Percentiles rank a stretch among this genome's conserved stretches.
Evolutionary conservation across 2,113 vertebrate genomes (phyloP).

Genomic region (Tychaedon coryphoeus): DNA sequence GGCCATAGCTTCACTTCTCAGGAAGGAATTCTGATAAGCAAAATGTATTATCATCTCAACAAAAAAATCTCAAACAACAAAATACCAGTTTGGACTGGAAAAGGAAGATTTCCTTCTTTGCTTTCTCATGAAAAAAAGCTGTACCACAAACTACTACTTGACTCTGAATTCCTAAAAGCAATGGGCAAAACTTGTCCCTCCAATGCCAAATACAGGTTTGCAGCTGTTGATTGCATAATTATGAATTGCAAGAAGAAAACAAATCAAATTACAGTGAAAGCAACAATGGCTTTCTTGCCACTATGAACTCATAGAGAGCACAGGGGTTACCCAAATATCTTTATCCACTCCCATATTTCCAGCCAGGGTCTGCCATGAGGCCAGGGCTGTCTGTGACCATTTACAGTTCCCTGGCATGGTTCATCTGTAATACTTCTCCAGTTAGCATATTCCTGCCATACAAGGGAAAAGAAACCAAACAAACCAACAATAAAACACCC

Average conservation of each 20-base stretch:
- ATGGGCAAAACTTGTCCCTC: neutral
- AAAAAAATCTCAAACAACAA: neutral
- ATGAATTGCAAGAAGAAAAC: neutral
- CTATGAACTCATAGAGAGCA: neutral
- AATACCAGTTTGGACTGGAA: neutral
- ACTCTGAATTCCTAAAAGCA: neutral
- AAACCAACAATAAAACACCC: neutral
- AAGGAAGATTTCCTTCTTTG: neutral
- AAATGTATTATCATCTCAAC: neutral
- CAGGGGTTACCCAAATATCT: neutral
- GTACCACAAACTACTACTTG: neutral
- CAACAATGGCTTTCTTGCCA: neutral
- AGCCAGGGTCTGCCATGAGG: neutral
- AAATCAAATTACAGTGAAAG: neutral
- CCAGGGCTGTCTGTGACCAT: neutral
- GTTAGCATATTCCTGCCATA: neutral
- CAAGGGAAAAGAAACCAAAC: neutral
- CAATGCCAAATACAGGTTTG: neutral
- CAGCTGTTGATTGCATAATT: neutral
- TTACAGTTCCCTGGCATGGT: neutral
- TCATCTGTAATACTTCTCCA: neutral
- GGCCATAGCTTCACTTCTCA: neutral
- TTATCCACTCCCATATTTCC: neutral
- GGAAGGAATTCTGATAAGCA: neutral
- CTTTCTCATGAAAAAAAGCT: neutral